Conservation (phyloP, 2,113 vertebrate genomes). For the Nibea albiflora region DNA sequence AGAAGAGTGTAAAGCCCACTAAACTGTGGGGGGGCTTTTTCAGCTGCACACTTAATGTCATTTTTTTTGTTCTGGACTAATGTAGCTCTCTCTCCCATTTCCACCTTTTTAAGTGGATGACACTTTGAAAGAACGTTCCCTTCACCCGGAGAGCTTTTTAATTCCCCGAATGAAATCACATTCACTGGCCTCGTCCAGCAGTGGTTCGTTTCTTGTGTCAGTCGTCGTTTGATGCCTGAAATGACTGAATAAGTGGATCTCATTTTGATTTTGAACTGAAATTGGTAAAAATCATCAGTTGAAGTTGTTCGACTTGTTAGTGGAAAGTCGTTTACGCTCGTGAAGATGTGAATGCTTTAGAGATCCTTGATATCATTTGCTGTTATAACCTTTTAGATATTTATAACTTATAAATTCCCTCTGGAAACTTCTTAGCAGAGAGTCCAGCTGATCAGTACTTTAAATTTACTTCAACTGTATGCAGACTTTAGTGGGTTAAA, state of each 20-base stretch:
- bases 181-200: background rate
- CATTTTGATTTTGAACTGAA: background rate
- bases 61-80: background rate
- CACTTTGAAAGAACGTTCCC: slow-evolving; percentile 20
- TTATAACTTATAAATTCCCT: no score
- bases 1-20: background rate
- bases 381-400: no score
- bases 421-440: no score
- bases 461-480: no score
- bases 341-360: background rate
- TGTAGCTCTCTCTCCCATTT: background rate
- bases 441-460: no score
- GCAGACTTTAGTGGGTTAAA: no score
- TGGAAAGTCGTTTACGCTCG: slow-evolving; percentile 14
- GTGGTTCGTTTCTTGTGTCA: background rate
- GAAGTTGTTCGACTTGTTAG: background rate
- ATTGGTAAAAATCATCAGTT: background rate
- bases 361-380: background rate
- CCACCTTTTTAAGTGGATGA: background rate
- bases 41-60: background rate
- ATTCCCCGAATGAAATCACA: background rate
- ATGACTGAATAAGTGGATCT: background rate
- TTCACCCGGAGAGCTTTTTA: slow-evolving; percentile 2
- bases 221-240: background rate
- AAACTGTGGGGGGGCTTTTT: background rate